These are phyloP conservation scores for Synergus umbraculus DNA, from an alignment of 2,888 invertebrate species.

Conservation along the genomic window DNA sequence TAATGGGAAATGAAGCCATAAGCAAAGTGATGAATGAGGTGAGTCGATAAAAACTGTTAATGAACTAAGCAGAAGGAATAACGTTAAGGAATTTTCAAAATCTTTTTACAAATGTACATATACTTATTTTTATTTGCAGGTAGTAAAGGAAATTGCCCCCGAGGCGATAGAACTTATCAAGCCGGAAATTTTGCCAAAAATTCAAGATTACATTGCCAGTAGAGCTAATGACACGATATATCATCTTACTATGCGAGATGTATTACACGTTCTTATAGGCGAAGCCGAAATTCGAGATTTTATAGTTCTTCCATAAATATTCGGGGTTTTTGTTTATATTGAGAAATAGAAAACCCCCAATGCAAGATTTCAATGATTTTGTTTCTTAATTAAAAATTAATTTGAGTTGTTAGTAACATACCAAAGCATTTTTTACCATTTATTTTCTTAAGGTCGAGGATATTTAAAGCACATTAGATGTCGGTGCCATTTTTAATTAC, in stretches of 20 bases:
- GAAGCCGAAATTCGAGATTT: conserved; percentile 61
- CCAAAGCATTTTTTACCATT: conserved; percentile 36
- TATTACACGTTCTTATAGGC: conserved; percentile 67
- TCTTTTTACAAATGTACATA: not conserved
- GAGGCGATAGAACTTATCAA: conserved; percentile 70
- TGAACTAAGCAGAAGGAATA: not conserved
- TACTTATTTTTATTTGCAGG: conserved; percentile 57
- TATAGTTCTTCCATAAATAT: conserved; percentile 51
- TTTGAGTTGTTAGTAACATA: conserved; percentile 25
- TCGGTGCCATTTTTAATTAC: conserved; percentile 37
- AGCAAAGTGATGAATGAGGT: conserved; percentile 68
- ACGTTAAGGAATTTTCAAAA: not conserved
- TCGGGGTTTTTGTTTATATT: no score
- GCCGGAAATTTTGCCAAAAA: conserved; percentile 70
- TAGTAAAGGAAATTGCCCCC: conserved; percentile 68
- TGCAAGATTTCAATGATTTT: not conserved
- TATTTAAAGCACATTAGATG: conserved; percentile 18
- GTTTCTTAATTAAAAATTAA: conserved; percentile 1
- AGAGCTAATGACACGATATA: conserved; percentile 68
- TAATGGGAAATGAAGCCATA: conserved; percentile 67
- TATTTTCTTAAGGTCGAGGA: conserved; percentile 11
- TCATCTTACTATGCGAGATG: conserved; percentile 68
- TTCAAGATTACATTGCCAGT: conserved; percentile 66
- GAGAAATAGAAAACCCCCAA: not conserved
- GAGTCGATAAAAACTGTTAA: conserved; percentile 31